phyloP scores from a whole-genome alignment of 2,113 vertebrate species.

The Spea multiplicata region DNA sequence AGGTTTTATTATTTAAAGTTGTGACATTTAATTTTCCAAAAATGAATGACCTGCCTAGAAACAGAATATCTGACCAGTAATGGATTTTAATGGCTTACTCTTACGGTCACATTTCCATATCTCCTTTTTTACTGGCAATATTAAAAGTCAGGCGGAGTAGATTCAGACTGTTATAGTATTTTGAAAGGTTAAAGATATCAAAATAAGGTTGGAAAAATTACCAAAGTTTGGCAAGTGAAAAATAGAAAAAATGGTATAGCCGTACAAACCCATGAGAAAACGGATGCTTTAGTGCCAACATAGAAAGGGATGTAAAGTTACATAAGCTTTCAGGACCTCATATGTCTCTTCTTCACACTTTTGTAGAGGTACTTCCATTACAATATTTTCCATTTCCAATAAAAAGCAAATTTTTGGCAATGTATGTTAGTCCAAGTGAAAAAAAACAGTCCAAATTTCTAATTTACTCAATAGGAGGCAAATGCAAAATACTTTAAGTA shows the following conservation, averaged over 20 bases:
- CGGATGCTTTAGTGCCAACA: no score
- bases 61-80: slow-evolving; percentile 40
- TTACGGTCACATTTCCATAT: slow-evolving; percentile 35
- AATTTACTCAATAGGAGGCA: no score
- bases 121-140: slow-evolving; percentile 42
- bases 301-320: no score
- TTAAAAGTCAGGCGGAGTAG: slow-evolving; percentile 34
- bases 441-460: no score
- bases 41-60: slow-evolving; percentile 37
- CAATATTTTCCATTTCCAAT: no score
- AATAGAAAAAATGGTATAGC: neutral
- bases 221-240: slow-evolving; percentile 12
- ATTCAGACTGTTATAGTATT: slow-evolving; percentile 38
- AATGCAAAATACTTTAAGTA: no score
- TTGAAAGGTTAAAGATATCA: slow-evolving; percentile 45
- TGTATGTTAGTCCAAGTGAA: no score
- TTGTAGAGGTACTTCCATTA: no score
- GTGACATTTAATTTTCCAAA: slow-evolving; percentile 46
- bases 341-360: no score
- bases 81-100: slow-evolving; percentile 39
- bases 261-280: no score
- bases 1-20: slow-evolving; percentile 45
- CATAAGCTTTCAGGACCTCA: no score
- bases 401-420: no score
- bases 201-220: slow-evolving; percentile 31